Evolutionary conservation across 2,113 vertebrate genomes (phyloP).

Genomic region (Sturnira hondurensis): DNA sequence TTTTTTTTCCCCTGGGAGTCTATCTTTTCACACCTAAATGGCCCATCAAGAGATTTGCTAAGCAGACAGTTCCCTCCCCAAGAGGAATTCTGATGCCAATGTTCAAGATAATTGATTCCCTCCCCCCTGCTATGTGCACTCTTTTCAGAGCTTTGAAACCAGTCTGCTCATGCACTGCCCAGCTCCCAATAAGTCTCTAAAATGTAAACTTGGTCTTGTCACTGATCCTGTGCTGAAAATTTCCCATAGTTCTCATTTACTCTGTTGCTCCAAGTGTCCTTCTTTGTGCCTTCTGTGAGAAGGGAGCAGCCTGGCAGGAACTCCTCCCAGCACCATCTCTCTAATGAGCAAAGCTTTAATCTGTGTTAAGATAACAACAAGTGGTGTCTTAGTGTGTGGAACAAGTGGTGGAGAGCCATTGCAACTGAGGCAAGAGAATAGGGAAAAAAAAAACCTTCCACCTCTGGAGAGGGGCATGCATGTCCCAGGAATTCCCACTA

Average conservation of each 20-base stretch:
- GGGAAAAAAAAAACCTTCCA: not conserved
- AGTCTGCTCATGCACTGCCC: not conserved
- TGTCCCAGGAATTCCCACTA: not conserved
- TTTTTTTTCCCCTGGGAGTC: not conserved
- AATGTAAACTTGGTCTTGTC: not conserved
- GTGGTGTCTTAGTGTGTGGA: not conserved
- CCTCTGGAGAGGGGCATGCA: not conserved
- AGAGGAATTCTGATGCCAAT: not conserved
- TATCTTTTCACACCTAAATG: not conserved
- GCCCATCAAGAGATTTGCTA: not conserved
- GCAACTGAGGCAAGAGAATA: not conserved
- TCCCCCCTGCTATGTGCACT: not conserved
- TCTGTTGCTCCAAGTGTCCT: not conserved
- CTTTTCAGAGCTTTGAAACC: not conserved
- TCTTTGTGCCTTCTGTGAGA: not conserved
- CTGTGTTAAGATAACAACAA: not conserved
- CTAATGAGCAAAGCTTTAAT: not conserved
- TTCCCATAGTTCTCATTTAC: not conserved
- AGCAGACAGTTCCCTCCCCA: not conserved
- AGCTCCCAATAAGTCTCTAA: not conserved
- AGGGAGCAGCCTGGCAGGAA: not conserved
- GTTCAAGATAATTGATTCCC: not conserved
- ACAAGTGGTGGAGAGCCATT: not conserved
- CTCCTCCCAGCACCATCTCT: not conserved
- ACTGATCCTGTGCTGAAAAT: not conserved